Percentiles rank a stretch among this genome's conserved stretches.
Conservation (phyloP, 2,888 invertebrate genomes). For the Spatulosminthurus flaviceps region DNA sequence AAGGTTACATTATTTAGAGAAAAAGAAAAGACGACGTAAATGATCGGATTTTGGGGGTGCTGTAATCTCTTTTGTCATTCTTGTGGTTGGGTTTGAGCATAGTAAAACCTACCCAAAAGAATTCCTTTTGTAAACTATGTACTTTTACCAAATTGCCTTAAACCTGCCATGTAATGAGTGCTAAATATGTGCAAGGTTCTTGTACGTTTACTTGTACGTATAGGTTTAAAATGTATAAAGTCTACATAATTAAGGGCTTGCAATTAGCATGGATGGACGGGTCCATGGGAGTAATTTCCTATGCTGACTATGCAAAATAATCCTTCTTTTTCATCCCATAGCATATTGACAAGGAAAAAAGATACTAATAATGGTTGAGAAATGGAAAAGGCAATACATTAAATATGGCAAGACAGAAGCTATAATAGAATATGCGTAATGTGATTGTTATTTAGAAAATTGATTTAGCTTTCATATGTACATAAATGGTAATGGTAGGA, state of each 20-base stretch:
- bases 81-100: no score
- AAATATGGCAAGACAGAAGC: no score
- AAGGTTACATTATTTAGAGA: neutral
- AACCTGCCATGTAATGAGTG: no score
- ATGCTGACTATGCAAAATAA: neutral
- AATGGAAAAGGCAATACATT: neutral
- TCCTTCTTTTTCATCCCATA: no score
- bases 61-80: neutral
- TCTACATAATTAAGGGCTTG: no score
- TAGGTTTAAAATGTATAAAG: no score
- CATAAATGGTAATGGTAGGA: no score
- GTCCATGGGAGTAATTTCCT: neutral
- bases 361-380: neutral
- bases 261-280: neutral
- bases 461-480: slow-evolving; percentile 24
- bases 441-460: slow-evolving; percentile 33
- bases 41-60: neutral
- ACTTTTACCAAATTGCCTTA: no score
- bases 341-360: neutral
- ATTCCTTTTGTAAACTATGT: no score
- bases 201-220: no score
- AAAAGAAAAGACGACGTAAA: neutral
- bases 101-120: no score
- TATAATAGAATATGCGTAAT: slow-evolving; percentile 27
- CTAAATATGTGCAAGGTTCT: no score